Conservation (phyloP, 2,888 invertebrate genomes). For the Thelaira solivaga region DNA sequence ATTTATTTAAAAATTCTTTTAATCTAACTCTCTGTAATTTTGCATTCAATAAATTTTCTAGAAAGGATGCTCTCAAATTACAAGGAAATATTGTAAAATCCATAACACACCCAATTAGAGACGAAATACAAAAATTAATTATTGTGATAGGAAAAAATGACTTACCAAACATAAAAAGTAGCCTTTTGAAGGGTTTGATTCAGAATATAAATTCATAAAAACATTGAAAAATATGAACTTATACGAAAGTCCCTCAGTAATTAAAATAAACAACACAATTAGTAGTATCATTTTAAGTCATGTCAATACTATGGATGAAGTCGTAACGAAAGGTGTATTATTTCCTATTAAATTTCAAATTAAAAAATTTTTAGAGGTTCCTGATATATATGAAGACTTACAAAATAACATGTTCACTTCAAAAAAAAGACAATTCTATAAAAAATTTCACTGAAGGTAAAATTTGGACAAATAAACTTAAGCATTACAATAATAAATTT, state of each 20-base stretch:
- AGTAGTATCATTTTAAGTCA: neutral
- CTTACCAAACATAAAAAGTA: too few relatives aligned
- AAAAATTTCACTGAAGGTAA: neutral
- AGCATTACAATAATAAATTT: neutral
- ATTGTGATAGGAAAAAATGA: neutral
- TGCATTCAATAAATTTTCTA: neutral
- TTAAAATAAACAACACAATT: constrained; percentile 8
- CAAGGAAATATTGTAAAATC: neutral
- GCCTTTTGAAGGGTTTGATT: constrained; percentile 8
- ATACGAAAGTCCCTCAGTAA: neutral
- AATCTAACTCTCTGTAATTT: neutral
- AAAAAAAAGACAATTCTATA: neutral
- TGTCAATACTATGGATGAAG: constrained; percentile 3
- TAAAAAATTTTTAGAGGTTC: constrained; percentile 1
- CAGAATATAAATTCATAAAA: constrained; percentile 14
- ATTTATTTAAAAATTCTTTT: neutral
- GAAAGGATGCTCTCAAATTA: neutral
- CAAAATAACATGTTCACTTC: too few relatives aligned
- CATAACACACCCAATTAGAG: neutral
- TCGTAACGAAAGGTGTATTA: constrained; percentile 2
- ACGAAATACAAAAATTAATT: neutral
- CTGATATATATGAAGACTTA: neutral
- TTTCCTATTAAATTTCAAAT: constrained; percentile 8
- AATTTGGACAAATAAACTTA: constrained; percentile 12
- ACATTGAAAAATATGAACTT: neutral